Evolutionary conservation across 2,113 vertebrate species (phyloP), one percentile per base, ranked within the genome.

Genomic region (Aphyosemion australe): DNA sequence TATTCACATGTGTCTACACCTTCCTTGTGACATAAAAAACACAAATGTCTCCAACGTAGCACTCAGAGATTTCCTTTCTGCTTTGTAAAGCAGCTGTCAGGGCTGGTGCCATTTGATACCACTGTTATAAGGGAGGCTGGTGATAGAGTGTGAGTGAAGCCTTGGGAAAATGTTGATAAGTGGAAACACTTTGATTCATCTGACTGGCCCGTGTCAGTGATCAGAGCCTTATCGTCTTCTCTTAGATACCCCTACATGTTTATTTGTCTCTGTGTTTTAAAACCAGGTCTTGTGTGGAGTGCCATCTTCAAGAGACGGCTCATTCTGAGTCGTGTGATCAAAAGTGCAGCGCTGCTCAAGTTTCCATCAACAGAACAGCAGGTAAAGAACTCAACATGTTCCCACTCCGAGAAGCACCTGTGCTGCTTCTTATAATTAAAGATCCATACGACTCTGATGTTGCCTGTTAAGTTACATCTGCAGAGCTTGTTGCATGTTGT

Each of bases 261-360:
- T 51, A 0, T 73, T 69, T 74, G 48, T 58, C 11, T 61, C 10
- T 62, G 42, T 83, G 62, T 84, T 74, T 75, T 88, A 78, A 65
- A 59, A 64, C 82, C 91, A 99, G 97, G 91, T 90, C 79, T 89
- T 99, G 97, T 82, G 91, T 97, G 55, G 96, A 99, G 90, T 99
- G 97, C 88, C 90, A 97, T 83, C 89, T 98, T 66, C 93, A 94
- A 87, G 89, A 89, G 0, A 67, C 92, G 10, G 91, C 90, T 18
- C 84, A 90, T 52, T 53, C 0, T 2, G 92, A 90, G 86, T 82
- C 90, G 54, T 99, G 97, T 81, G 73, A 74, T 59, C 89, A 94
- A 55, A 95, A 86, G 85, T 99, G 97, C 91, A 94, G 89, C 74
- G 37, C 86, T 69, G 83, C 90, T 19, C 94, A 94, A 79, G 90